Base-by-base conservation (phyloP, 2,113 vertebrate genomes). In the Todiramphus saurophagus region DNA sequence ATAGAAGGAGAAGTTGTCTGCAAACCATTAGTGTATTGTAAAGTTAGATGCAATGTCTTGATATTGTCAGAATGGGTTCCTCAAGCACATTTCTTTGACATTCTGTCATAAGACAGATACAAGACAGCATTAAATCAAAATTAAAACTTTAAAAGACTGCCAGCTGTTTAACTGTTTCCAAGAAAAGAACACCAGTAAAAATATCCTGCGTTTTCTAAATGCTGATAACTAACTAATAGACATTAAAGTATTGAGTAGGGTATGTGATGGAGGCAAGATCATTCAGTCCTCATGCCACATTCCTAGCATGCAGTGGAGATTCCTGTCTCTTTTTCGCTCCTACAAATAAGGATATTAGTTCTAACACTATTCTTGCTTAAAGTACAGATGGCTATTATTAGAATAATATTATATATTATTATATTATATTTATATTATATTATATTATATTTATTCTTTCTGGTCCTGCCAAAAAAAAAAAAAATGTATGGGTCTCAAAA, bases 1-100 rank as follows among this genome's bases (percentile, higher is more conserved):
- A 97, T 94, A 95, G 93, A 90, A 70, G 55, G 35, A 95, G 86
- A 96, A 94, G 84, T 92, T 96, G 91, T 96, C 96, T 97, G 96
- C 83, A 94, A 97, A 76, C 62, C 74, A 96, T 95, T 96, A 96
- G 80, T 66, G 63, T 92, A 92, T 89, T 95, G 91, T 96, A 94
- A 96, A 95, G 92, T 84, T 92, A 89, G 96, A 95, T 95, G 62
- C 74, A 76, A 63, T 33, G 70, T 89, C 94, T 95, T 93, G 74
- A 96, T 97, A 97, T 79, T 91, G 74, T 94, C 91, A 87, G 86
- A 95, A 79, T 79, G 80, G 51, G 62, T 89, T 96, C 77, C 59
- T 95, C 53, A 91, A 95, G 44, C 53, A 85, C 66, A 93, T 96
- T 96, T 96, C 92, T 96, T 82, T 89, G 74, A 92, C 89, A 19